A percentile compares a stretch with the other conserved stretches of the same genome.
phyloP scores from a whole-genome alignment of 2,888 invertebrate species.

The Eupeodes luniger region DNA sequence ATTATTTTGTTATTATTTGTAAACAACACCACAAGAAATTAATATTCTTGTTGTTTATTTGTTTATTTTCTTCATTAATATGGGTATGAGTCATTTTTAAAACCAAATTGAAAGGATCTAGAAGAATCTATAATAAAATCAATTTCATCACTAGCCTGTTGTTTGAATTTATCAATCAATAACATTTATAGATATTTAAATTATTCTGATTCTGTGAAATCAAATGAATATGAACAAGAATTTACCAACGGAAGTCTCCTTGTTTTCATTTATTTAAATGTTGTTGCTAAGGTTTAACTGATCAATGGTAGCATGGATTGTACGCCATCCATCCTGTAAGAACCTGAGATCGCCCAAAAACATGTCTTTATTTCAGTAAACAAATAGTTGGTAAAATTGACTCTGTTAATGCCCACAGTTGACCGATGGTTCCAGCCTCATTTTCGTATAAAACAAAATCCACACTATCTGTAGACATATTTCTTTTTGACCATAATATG shows the following conservation, averaged over 20 bases:
- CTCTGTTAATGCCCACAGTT: too few relatives aligned
- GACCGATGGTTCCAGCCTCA: too few relatives aligned
- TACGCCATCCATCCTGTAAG: too few relatives aligned
- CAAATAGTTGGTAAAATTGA: too few relatives aligned
- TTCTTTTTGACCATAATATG: too few relatives aligned
- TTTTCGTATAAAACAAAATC: too few relatives aligned
- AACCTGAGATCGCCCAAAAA: too few relatives aligned
- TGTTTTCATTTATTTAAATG: neutral
- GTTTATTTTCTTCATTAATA: neutral
- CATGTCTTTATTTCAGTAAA: too few relatives aligned
- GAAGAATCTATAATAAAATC: neutral
- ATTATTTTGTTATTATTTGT: neutral
- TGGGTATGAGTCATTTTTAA: constrained; percentile 6
- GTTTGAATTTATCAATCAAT: neutral
- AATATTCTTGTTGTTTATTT: neutral
- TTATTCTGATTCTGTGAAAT: neutral
- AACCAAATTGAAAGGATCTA: neutral
- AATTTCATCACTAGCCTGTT: neutral
- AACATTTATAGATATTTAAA: neutral
- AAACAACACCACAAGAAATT: neutral
- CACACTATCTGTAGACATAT: too few relatives aligned
- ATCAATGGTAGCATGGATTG: too few relatives aligned
- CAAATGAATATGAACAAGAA: neutral
- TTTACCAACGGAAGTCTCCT: neutral
- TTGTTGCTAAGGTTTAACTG: too few relatives aligned